Conservation (phyloP, 2,113 vertebrate species). For the Naja naja region DNA sequence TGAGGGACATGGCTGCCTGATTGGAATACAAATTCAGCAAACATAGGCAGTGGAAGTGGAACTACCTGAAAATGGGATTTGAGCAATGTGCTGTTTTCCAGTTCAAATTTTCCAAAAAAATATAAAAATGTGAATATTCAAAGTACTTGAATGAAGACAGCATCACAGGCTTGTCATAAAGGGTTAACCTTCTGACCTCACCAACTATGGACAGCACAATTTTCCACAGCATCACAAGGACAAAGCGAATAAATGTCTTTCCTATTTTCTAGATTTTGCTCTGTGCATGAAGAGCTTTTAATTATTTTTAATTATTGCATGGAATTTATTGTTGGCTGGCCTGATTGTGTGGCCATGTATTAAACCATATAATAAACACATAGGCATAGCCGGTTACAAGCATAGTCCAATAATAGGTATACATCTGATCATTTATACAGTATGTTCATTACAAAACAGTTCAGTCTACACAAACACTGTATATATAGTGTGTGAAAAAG, state of each 20-base stretch:
- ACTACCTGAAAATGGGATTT: not conserved
- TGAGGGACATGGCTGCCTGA: constrained; percentile 18
- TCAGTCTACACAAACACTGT: not conserved
- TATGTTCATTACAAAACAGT: not conserved
- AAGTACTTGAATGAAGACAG: not conserved
- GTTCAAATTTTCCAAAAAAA: not conserved
- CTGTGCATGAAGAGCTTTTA: not conserved
- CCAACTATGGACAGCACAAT: not conserved
- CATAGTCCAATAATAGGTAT: not conserved
- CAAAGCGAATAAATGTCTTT: not conserved
- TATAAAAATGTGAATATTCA: not conserved
- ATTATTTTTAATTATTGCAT: not conserved
- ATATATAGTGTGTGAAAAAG: not conserved
- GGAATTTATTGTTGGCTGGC: not conserved
- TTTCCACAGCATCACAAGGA: not conserved
- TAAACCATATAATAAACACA: not conserved
- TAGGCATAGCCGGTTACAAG: not conserved
- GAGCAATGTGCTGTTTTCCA: not conserved
- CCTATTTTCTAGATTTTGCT: not conserved
- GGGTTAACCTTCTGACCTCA: not conserved
- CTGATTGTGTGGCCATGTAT: not conserved
- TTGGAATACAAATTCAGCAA: constrained; percentile 38
- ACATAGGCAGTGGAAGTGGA: not conserved
- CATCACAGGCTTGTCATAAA: not conserved
- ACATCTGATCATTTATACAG: not conserved